Percentiles rank a stretch among this genome's conserved stretches.
Evolutionary conservation across 2,113 vertebrate species (phyloP).

Genomic region (Amphiprion ocellaris): DNA sequence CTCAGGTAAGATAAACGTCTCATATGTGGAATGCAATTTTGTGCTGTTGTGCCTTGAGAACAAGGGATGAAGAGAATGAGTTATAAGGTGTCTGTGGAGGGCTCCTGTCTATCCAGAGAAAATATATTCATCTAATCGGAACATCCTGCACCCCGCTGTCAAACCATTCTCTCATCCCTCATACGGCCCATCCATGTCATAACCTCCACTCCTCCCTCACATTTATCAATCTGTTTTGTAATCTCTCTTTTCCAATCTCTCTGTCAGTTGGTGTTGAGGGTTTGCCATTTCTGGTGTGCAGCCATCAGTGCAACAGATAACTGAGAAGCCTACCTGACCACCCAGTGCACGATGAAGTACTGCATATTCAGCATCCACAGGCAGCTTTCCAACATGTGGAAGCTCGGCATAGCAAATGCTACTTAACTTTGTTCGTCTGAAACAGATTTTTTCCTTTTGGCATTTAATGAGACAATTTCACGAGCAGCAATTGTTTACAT

Average conservation of each 20-base stretch:
- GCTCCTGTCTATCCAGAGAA: slow-evolving; percentile 49
- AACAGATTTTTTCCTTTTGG: background rate
- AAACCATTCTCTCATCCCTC: slow-evolving; percentile 65
- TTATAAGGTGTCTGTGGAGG: slow-evolving; percentile 49
- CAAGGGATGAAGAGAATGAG: slow-evolving; percentile 44
- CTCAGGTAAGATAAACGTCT: slow-evolving; percentile 44
- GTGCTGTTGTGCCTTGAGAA: slow-evolving; percentile 43
- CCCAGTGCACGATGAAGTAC: background rate
- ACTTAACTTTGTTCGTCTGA: background rate
- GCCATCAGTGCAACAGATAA: slow-evolving; percentile 16
- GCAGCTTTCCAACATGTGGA: background rate
- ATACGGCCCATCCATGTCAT: slow-evolving; percentile 46
- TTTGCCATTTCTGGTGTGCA: slow-evolving; percentile 27
- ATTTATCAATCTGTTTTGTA: slow-evolving; percentile 60
- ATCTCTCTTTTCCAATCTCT: slow-evolving; percentile 45
- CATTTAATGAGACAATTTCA: too few relatives aligned
- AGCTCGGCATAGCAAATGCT: too few relatives aligned
- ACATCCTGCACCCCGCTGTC: slow-evolving; percentile 51
- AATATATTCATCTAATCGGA: slow-evolving; percentile 69
- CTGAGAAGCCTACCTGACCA: slow-evolving; percentile 7
- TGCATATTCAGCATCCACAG: background rate
- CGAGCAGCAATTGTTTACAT: too few relatives aligned
- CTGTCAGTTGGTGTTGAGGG: slow-evolving; percentile 34
- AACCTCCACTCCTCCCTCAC: slow-evolving; percentile 62
- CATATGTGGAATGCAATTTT: slow-evolving; percentile 55